These are phyloP conservation scores for Alitta virens DNA, from an alignment of 2,888 invertebrate species.

Conservation along the genomic window DNA sequence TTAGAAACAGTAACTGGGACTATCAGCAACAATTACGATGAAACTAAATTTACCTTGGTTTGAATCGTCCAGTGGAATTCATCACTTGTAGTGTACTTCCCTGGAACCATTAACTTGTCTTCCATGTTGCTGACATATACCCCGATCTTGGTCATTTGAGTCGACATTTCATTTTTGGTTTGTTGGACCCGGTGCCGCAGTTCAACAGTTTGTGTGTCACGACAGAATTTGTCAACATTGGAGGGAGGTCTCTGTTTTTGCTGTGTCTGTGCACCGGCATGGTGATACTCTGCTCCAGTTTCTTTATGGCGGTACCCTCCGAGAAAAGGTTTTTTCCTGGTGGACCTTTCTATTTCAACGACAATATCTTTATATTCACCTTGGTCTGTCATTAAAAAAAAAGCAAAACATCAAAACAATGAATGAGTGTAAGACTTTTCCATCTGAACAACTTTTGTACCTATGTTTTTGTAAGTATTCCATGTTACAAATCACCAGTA, in stretches of 20 bases:
- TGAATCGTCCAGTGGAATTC: conserved; percentile 43
- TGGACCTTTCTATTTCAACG: conserved; percentile 53
- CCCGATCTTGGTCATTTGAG: conserved; percentile 58
- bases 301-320: conserved; percentile 77
- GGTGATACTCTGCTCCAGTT: conserved; percentile 72
- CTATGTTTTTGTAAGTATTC: too few relatives aligned
- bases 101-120: conserved; percentile 53
- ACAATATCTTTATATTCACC: conserved; percentile 48
- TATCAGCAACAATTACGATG: too few relatives aligned
- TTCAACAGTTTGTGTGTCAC: conserved; percentile 57
- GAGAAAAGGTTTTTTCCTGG: conserved; percentile 69
- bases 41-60: conserved; percentile 25
- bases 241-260: conserved; percentile 44
- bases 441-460: too few relatives aligned
- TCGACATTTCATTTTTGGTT: conserved; percentile 53
- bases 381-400: conserved; percentile 32
- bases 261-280: conserved; percentile 80
- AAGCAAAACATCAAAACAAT: conserved; percentile 17
- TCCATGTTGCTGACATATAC: conserved; percentile 50
- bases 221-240: conserved; percentile 42
- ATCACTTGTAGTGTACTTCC: conserved; percentile 55
- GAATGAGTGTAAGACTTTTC: neutral
- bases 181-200: conserved; percentile 48
- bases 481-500: too few relatives aligned
- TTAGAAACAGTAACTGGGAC: too few relatives aligned